Evolutionary conservation across 2,113 vertebrate species (phyloP), one percentile per base, ranked within the genome.

Genomic region (Psilopsiagon aurifrons): DNA sequence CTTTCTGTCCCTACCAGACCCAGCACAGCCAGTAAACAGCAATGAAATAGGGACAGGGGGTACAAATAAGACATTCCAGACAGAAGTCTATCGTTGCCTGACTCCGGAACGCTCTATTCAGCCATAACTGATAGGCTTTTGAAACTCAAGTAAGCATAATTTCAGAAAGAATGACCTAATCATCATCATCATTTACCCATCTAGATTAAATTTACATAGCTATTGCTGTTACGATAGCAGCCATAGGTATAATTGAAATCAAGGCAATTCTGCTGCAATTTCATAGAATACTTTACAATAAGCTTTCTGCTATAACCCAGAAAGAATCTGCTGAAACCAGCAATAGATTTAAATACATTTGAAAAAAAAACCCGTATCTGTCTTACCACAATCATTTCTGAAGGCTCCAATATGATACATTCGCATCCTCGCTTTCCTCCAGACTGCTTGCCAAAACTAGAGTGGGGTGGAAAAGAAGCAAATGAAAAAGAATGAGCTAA

Each of bases 361-460:
- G 57, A 70, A 82, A 57, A 59, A 71, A 80, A 71, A 80, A 84
- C 35, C 49, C 55, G 15, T 59, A 52, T 83, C 29, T 57, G 51
- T 96, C 99, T 99, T 98, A 99, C 99, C 99, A 99, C 99, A 97
- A 99, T 99, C 99, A 99, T 99, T 98, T 99, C 99, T 97, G 99
- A 99, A 95, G 99, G 99, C 96, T 99, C 99, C 98, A 99, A 95
- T 93, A 99, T 99, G 98, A 99, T 98, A 98, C 99, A 99, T 97
- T 99, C 99, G 94, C 98, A 99, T 97, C 99, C 99, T 98, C 99
- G 98, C 96, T 99, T 98, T 94, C 99, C 99, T 96, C 99, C 99
- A 97, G 98, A 98, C 98, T 99, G 99, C 98, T 98, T 99, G 97
- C 99, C 99, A 98, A 99, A 99, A 98, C 99, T 99, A 97, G 24